Base-by-base conservation (phyloP, 2,113 vertebrate genomes). In the Saguinus imperator region DNA sequence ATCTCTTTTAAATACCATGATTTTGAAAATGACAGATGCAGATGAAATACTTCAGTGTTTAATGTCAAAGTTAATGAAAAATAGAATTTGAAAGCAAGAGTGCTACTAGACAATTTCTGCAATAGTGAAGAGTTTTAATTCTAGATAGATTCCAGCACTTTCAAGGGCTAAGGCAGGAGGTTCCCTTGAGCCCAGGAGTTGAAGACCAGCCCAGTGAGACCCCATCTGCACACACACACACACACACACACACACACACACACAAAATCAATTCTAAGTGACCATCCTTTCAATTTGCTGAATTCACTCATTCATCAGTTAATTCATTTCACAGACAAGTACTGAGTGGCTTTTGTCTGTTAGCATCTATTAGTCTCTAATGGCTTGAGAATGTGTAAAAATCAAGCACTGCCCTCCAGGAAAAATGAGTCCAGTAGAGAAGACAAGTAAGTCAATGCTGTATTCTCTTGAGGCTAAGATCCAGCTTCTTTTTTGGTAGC, bases 11-110 rank as follows among this genome's bases (percentile, higher is more conserved):
- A 97, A 93, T 82, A 27, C 58, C 8, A 35, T 45, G 70, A 35
- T 97, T 98, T 98, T 98, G 94, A 98, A 95, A 89, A 93, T 87
- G 94, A 94, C 96, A 94, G 82, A 20, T 68, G 64, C 68, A 95
- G 40, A 75, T 8, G 45, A 61, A 89, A 97, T 86, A 17, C 79
- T 93, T 95, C 81, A 97, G 40, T 40, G 91, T 85, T 93, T 95
- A 37, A 95, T 76, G 91, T 93, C 77, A 97, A 97, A 61, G 32
- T 64, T 91, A 90, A 91, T 77, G 80, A 96, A 89, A 84, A 97
- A 96, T 84, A 57, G 66, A 97, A 94, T 89, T 97, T 88, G 90
- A 92, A 94, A 57, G 57, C 91, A 61, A 55, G 90, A 70, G 55
- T 82, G 66, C 64, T 87, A 25, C 84, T 89, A 16, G 75, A 27